Evolutionary conservation across 2,113 vertebrate genomes (phyloP).

Genomic region (Oncorhynchus gorbuscha): DNA sequence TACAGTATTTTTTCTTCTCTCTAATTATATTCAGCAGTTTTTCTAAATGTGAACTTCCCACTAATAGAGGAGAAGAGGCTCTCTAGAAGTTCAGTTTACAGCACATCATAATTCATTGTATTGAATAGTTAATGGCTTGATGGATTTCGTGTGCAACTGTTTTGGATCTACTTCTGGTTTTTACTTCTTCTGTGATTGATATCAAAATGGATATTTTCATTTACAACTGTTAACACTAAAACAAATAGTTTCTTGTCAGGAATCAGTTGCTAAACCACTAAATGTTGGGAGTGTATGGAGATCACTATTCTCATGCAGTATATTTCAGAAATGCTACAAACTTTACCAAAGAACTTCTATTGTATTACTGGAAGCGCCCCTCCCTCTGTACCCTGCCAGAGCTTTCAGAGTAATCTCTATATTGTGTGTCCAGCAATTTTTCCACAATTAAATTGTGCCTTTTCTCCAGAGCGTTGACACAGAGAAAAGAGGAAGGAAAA

Average conservation of each 20-base stretch:
- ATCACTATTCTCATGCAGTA: not conserved
- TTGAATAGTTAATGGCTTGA: not conserved
- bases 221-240: not conserved
- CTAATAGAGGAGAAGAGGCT: not conserved
- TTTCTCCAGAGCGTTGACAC: constrained; percentile 50
- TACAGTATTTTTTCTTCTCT: not conserved
- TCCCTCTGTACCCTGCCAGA: constrained; percentile 20
- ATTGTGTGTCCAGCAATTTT: constrained; percentile 29
- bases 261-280: not conserved
- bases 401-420: constrained; percentile 27
- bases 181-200: not conserved
- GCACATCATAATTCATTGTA: not conserved
- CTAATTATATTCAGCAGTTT: not conserved
- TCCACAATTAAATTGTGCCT: constrained; percentile 49
- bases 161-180: not conserved
- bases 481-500: constrained; percentile 42
- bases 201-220: not conserved
- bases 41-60: not conserved
- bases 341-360: not conserved
- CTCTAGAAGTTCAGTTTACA: not conserved
- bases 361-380: not conserved
- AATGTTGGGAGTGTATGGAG: not conserved
- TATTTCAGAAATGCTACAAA: not conserved
- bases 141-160: not conserved
- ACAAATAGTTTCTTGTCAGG: not conserved